Evolutionary conservation across 1,140 invertebrate species (phyloP).

Genomic region (Formica selysi): DNA sequence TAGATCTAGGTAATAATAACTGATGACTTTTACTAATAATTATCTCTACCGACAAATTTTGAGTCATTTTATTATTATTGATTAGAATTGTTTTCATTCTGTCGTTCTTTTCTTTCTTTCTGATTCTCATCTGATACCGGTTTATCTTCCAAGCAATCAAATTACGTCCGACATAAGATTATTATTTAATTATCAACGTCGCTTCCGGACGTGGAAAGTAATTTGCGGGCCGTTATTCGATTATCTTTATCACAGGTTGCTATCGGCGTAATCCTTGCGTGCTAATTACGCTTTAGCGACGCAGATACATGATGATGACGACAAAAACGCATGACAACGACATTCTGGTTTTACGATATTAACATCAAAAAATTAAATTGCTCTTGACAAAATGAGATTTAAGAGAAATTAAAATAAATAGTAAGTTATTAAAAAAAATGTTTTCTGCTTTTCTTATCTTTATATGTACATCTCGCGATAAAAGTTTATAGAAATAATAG

Average conservation of each 20-base stretch:
- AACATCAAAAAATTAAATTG: background rate
- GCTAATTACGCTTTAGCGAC: constrained; percentile 48
- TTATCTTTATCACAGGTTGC: constrained; percentile 46
- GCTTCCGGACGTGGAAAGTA: constrained; percentile 56
- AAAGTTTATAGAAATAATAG: background rate
- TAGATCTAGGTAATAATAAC: background rate
- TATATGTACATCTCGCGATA: background rate
- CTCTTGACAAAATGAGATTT: constrained; percentile 2
- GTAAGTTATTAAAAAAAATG: background rate
- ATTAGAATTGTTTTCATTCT: constrained; percentile 25
- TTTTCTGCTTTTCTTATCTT: no score
- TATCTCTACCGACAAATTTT: background rate
- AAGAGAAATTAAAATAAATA: constrained; percentile 26
- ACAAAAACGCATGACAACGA: constrained; percentile 28
- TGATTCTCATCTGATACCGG: constrained; percentile 26
- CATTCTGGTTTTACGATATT: constrained; percentile 23
- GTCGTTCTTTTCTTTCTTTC: background rate
- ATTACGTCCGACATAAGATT: constrained; percentile 47
- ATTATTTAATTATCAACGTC: constrained; percentile 51
- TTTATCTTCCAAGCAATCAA: constrained; percentile 55
- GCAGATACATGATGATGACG: constrained; percentile 47
- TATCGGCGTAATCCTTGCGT: constrained; percentile 32
- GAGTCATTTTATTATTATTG: constrained; percentile 38
- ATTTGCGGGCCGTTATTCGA: constrained; percentile 52
- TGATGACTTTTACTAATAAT: background rate